Conservation (phyloP, 2,113 vertebrate genomes). For the Heptranchias perlo region DNA sequence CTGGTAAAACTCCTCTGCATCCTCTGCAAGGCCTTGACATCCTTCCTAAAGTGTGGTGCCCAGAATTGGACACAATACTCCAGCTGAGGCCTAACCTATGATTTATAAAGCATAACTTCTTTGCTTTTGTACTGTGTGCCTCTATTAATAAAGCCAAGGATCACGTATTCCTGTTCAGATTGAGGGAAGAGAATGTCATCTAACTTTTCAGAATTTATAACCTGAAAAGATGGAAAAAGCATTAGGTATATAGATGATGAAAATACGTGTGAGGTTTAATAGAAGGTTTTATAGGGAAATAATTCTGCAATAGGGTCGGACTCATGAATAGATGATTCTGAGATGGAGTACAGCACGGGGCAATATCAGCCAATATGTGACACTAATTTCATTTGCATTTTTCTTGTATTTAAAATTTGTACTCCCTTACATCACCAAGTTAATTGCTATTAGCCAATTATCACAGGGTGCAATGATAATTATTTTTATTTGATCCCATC, state of each 20-base stretch:
- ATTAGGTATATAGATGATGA: not conserved
- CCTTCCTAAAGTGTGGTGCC: not conserved
- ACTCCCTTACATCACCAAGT: not conserved
- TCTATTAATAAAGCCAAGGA: not conserved
- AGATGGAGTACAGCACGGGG: not conserved
- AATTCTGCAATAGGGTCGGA: not conserved
- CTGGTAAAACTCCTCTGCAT: not conserved
- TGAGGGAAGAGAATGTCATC: not conserved
- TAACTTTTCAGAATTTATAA: not conserved
- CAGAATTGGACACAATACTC: not conserved
- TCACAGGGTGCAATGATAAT: conserved; percentile 1
- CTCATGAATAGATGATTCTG: not conserved
- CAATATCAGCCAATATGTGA: not conserved
- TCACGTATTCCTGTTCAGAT: not conserved
- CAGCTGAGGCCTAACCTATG: not conserved
- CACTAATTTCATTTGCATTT: not conserved
- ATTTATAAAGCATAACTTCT: not conserved
- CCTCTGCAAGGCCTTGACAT: not conserved
- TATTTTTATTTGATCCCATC: conserved; percentile 26
- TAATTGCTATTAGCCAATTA: conserved; percentile 32
- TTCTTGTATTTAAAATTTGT: not conserved
- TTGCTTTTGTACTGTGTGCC: not conserved
- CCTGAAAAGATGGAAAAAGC: not conserved
- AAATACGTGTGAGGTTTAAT: not conserved
- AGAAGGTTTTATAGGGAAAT: not conserved